phyloP scores from a whole-genome alignment of 2,113 vertebrate genomes.

The Merops nubicus region DNA sequence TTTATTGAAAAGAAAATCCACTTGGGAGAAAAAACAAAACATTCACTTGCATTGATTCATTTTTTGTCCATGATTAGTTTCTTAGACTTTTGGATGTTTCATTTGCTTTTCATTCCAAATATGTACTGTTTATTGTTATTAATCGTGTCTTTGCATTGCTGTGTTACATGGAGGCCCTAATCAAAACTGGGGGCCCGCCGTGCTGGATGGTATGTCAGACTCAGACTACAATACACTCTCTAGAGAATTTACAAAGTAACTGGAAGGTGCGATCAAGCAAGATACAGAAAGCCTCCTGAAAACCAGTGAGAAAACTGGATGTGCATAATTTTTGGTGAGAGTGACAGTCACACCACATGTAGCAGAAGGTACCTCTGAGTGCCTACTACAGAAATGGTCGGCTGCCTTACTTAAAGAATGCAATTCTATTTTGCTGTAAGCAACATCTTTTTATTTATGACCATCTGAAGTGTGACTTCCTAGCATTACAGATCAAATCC shows the following conservation, averaged over 20 bases:
- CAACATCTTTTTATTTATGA: not conserved
- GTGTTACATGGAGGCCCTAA: not conserved
- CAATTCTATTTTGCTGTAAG: not conserved
- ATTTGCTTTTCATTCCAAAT: not conserved
- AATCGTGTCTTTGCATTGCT: not conserved
- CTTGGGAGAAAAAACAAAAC: not conserved
- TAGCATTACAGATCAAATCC: not conserved
- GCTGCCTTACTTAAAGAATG: not conserved
- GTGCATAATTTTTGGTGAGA: not conserved
- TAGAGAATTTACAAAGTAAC: not conserved
- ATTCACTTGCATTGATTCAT: not conserved
- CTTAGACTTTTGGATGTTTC: not conserved
- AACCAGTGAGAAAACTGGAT: not conserved
- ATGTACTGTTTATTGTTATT: not conserved
- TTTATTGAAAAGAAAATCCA: not conserved
- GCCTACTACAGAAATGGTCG: not conserved
- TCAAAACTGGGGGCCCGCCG: not conserved
- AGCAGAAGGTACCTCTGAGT: not conserved
- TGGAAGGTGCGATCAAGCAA: not conserved
- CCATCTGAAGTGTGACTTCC: not conserved
- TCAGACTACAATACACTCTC: not conserved
- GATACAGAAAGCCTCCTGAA: not conserved
- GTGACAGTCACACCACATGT: not conserved
- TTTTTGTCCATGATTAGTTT: not conserved
- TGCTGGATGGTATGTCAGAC: not conserved